Evolutionary conservation across 2,113 vertebrate genomes (phyloP), one percentile per base, ranked within the genome.

Genomic region (Pristiophorus japonicus): DNA sequence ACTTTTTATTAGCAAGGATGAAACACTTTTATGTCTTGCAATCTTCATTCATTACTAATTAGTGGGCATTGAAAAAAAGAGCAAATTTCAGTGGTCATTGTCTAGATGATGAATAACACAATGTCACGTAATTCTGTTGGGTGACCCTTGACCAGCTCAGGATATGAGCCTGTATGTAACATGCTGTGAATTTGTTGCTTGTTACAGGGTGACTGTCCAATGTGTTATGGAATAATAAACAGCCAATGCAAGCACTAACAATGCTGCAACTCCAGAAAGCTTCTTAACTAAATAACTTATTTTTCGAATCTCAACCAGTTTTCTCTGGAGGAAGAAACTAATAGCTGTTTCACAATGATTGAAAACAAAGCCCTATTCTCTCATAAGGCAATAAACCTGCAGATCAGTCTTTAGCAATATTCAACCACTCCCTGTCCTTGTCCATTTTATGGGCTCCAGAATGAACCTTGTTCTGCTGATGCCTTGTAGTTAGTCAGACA

Each of bases 361-460:
- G 66, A 51, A 47, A 51, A 94, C 93, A 94, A 94, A 70, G 93
- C 42, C 27, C 66, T 94, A 94, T 94, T 94, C 93, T 94, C 42
- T 70, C 65, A 51, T 30, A 59, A 27, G 93, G 65, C 65, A 45
- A 94, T 94, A 94, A 94, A 94, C 42, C 93, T 63, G 42, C 66
- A 51, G 65, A 73, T 94, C 93, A 70, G 66, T 47, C 22, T 70
- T 70, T 70, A 34, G 93, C 66, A 94, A 94, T 94, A 70, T 51
- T 34, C 42, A 70, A 70, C 93, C 93, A 73, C 93, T 94, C 93
- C 93, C 66, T 94, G 93, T 51, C 93, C 93, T 94, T 94, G 93
- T 94, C 93, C 42, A 73, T 94, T 94, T 94, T 94, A 94, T 94
- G 93, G 93, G 42, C 93, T 94, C 45, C 22, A 45, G 38, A 94